phyloP scores from a whole-genome alignment of 2,888 invertebrate species.

The Chymomyza procnemis region DNA sequence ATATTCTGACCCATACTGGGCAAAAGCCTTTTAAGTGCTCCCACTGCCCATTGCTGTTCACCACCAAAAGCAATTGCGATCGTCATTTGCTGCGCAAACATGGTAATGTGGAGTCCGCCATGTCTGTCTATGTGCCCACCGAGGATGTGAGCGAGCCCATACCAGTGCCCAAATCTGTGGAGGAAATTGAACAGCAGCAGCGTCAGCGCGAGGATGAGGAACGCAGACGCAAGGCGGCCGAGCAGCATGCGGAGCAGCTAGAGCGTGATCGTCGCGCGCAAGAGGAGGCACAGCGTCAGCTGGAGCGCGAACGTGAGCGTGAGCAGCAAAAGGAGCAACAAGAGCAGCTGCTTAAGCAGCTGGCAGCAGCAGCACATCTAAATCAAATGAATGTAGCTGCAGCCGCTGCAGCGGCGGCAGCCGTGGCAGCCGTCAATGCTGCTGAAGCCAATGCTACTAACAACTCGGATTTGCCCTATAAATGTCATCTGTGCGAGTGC shows the following conservation, averaged over 20 bases:
- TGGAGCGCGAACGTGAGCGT: constrained; percentile 65
- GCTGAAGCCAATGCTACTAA: constrained; percentile 1
- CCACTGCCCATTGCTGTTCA: constrained; percentile 94
- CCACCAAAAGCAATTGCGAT: constrained; percentile 98
- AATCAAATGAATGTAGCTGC: constrained; percentile 76
- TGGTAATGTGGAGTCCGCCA: constrained; percentile 80
- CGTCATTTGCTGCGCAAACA: constrained; percentile 95
- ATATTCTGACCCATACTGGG: constrained; percentile 94
- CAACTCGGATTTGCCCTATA: constrained; percentile 85
- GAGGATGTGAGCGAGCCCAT: constrained; percentile 78
- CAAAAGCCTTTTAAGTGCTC: constrained; percentile 98
- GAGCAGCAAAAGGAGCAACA: constrained; percentile 43
- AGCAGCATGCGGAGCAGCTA: constrained; percentile 39
- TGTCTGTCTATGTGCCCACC: constrained; percentile 79
- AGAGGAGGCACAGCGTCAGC: constrained; percentile 47
- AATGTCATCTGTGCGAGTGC: constrained; percentile 94
- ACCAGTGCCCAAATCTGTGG: constrained; percentile 75
- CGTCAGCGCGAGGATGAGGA: constrained; percentile 60
- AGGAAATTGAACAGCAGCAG: constrained; percentile 76
- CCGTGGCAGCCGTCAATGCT: constrained; percentile 14
- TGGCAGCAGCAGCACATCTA: constrained; percentile 80
- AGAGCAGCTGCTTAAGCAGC: constrained; percentile 67
- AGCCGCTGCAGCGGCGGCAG: constrained; percentile 25
- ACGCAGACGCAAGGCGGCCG: constrained; percentile 64
- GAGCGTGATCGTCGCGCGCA: constrained; percentile 36